Conservation (phyloP, 2,888 invertebrate genomes). For the Agrilus biguttatus region DNA sequence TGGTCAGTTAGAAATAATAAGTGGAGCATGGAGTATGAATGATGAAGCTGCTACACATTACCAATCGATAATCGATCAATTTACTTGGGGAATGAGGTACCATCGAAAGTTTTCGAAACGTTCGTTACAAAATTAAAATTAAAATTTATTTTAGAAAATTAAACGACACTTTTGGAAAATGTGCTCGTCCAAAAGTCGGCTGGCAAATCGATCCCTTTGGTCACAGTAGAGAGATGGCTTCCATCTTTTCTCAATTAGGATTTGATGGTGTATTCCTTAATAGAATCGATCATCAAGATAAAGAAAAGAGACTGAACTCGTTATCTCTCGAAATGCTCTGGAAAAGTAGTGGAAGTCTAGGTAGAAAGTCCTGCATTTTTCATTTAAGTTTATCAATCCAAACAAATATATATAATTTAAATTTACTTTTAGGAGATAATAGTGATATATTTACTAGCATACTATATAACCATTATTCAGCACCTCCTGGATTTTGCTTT, state of each 20-base stretch:
- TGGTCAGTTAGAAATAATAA: constrained; percentile 45
- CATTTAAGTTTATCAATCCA: background rate
- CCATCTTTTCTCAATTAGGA: constrained; percentile 66
- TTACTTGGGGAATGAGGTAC: constrained; percentile 52
- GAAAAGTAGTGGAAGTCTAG: constrained; percentile 57
- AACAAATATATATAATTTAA: too few relatives aligned
- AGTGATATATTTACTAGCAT: constrained; percentile 73
- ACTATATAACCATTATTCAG: constrained; percentile 66
- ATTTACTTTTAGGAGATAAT: constrained; percentile 36
- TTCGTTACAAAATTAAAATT: too few relatives aligned
- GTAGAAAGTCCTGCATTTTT: too few relatives aligned
- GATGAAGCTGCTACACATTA: constrained; percentile 55
- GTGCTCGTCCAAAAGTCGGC: constrained; percentile 52
- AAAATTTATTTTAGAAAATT: constrained; percentile 12
- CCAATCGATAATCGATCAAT: constrained; percentile 55
- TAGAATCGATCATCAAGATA: constrained; percentile 78
- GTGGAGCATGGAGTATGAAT: constrained; percentile 48
- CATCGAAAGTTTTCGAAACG: background rate
- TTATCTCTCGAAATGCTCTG: constrained; percentile 73
- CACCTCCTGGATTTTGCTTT: constrained; percentile 87
- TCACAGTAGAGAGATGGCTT: constrained; percentile 70
- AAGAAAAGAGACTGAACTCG: constrained; percentile 38
- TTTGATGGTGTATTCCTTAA: constrained; percentile 82
- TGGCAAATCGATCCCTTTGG: constrained; percentile 79
- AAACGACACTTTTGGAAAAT: constrained; percentile 49